Conservation (phyloP, 2,113 vertebrate species). For the Xenopus laevis region DNA sequence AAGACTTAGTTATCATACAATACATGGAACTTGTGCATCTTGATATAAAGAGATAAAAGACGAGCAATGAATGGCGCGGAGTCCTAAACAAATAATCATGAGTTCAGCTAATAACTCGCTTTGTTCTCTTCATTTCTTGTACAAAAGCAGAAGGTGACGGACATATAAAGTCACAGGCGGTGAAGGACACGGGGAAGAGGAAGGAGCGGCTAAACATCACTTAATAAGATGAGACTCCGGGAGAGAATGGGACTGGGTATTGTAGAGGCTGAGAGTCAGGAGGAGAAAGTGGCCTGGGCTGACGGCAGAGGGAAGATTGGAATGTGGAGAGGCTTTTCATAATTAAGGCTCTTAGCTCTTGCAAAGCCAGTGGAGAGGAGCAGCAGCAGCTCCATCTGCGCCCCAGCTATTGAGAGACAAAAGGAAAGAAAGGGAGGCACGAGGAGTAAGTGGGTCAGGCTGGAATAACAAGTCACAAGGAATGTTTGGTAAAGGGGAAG, state of each 20-base stretch:
- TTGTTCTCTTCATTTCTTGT: too few species aligned
- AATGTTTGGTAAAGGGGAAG: too few species aligned
- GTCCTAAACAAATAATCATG: too few species aligned
- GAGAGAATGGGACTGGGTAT: neutral
- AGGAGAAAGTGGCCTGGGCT: neutral
- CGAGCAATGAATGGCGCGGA: too few species aligned
- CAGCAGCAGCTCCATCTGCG: conserved; percentile 20
- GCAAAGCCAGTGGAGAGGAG: neutral
- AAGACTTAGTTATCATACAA: too few species aligned
- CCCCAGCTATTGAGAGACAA: conserved; percentile 17
- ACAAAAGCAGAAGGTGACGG: conserved; percentile 1
- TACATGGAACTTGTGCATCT: too few species aligned
- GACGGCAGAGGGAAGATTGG: neutral
- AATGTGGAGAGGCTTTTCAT: conserved; percentile 28
- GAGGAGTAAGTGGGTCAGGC: neutral
- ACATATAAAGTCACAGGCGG: conserved; percentile 26
- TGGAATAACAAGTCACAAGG: neutral
- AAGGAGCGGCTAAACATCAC: neutral
- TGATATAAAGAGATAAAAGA: too few species aligned
- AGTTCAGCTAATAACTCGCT: too few species aligned
- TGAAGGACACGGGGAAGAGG: neutral
- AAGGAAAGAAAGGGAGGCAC: neutral
- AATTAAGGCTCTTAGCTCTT: conserved; percentile 9
- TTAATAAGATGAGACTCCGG: neutral
- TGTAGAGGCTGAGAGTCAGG: neutral